Evolutionary conservation across 2,797 vertebrate species (phyloP).

Genomic region (Pangasius mekongensis): DNA sequence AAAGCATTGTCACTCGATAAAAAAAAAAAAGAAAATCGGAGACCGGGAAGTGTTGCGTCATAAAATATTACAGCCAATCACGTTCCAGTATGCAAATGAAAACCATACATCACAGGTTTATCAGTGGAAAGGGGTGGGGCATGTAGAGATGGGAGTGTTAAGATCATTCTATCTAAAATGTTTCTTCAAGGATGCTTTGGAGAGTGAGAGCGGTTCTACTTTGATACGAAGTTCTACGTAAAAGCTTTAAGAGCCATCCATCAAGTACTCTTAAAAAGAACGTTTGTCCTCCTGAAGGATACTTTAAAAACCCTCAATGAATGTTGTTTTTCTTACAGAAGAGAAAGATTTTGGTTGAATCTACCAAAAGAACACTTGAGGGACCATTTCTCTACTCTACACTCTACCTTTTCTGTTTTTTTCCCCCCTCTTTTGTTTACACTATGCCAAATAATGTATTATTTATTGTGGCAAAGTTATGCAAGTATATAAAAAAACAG

Average conservation of each 20-base stretch:
- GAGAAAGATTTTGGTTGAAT: neutral
- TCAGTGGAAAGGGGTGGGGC: neutral
- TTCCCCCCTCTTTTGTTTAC: no score
- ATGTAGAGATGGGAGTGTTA: neutral
- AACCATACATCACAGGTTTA: neutral
- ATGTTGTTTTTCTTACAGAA: neutral
- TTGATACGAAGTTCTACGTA: no score
- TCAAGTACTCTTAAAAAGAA: neutral
- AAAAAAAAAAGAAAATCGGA: neutral
- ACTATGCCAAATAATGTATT: no score
- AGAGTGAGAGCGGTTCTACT: no score
- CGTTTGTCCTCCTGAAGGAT: neutral
- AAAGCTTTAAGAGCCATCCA: no score
- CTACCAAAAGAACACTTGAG: no score
- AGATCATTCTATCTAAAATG: neutral
- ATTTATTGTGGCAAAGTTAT: no score
- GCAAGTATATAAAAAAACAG: neutral
- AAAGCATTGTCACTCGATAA: neutral
- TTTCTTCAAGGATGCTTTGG: neutral
- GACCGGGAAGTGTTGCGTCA: neutral
- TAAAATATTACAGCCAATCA: neutral
- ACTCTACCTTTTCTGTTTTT: neutral
- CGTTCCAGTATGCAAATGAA: neutral
- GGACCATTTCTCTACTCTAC: neutral
- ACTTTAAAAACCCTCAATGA: neutral